phyloP scores from a whole-genome alignment of 2,888 invertebrate genomes.

The Limenitis camilla region DNA sequence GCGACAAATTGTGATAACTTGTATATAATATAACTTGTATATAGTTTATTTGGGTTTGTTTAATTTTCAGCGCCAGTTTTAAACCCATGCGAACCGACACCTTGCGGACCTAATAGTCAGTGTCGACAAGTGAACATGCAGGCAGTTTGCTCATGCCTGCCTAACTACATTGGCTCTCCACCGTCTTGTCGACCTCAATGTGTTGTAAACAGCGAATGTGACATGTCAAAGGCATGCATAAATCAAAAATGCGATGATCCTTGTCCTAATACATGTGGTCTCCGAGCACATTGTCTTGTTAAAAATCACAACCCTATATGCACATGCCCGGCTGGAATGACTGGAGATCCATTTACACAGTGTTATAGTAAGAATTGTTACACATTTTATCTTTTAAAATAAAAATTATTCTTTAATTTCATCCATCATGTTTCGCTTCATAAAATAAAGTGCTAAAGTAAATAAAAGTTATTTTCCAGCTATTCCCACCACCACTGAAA shows the following conservation, averaged over 20 bases:
- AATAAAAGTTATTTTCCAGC: constrained; percentile 32
- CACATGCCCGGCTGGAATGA: constrained; percentile 87
- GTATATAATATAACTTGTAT: too few species aligned
- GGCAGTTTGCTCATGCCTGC: constrained; percentile 89
- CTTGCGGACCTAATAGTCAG: constrained; percentile 91
- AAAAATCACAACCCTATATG: constrained; percentile 92
- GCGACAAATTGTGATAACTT: background rate
- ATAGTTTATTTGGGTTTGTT: background rate
- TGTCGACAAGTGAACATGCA: constrained; percentile 85
- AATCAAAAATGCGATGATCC: constrained; percentile 91
- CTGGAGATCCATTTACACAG: constrained; percentile 89
- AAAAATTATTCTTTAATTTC: too few species aligned
- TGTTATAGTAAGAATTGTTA: constrained; percentile 74
- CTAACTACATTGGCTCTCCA: constrained; percentile 85
- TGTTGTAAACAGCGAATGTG: constrained; percentile 90
- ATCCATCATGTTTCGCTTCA: background rate
- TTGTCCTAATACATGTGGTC: constrained; percentile 90
- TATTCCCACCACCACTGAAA: constrained; percentile 70
- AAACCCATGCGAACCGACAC: constrained; percentile 87
- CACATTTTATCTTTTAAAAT: too few species aligned
- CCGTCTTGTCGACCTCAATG: constrained; percentile 90
- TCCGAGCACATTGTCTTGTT: constrained; percentile 86
- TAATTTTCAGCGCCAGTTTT: constrained; percentile 53
- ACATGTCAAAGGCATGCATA: constrained; percentile 85
- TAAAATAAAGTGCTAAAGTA: background rate